These are phyloP conservation scores for Dasysyrphus tricinctus DNA, from an alignment of 2,888 invertebrate species.

Conservation along the genomic window DNA sequence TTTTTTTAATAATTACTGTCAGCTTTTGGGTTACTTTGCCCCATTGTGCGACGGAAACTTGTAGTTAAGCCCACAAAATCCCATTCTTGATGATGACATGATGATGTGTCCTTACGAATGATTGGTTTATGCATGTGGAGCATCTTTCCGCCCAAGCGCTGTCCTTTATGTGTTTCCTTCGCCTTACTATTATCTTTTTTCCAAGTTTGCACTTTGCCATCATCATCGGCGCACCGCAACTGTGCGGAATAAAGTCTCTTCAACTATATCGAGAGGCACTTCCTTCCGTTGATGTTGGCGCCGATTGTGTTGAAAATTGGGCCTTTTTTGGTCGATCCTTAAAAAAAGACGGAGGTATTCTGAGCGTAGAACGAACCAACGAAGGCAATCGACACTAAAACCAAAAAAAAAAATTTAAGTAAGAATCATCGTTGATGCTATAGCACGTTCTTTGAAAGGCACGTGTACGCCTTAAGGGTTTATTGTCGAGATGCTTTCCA, in stretches of 20 bases:
- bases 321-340: background rate
- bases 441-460: constrained; percentile 58
- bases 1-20: too few relatives aligned
- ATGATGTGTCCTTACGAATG: constrained; percentile 23
- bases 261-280: constrained; percentile 17
- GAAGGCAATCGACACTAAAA: constrained; percentile 33
- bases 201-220: background rate
- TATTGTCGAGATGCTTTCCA: constrained; percentile 68
- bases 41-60: background rate
- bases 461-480: constrained; percentile 74
- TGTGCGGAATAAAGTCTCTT: background rate
- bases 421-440: background rate
- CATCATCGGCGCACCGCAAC: background rate
- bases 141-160: constrained; percentile 19
- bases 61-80: constrained; percentile 33
- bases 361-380: background rate
- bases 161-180: background rate
- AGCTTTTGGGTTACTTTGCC: too few relatives aligned
- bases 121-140: constrained; percentile 25
- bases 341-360: constrained; percentile 9
- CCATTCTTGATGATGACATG: constrained; percentile 20
- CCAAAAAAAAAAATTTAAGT: constrained; percentile 3
- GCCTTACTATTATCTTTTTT: constrained; percentile 16
- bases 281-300: background rate
- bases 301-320: constrained; percentile 27